A percentile compares a stretch with the other conserved stretches of the same genome.
phyloP scores from a whole-genome alignment of 2,113 vertebrate genomes.

The Clarias macrocephalus region DNA sequence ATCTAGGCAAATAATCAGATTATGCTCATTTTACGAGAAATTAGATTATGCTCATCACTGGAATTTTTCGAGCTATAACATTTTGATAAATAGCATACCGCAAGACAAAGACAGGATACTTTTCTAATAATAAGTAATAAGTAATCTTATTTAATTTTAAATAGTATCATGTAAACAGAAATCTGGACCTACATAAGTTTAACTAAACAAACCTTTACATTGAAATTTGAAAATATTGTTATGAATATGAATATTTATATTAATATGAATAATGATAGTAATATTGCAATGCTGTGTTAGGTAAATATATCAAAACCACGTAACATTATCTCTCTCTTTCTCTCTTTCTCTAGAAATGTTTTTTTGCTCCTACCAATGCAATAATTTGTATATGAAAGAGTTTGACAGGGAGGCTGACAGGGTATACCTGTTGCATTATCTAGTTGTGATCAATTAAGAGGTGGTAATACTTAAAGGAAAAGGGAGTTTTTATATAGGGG shows the following conservation, averaged over 20 bases:
- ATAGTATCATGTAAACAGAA: too few relatives aligned
- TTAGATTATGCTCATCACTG: neutral
- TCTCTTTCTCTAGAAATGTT: neutral
- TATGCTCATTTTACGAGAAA: neutral
- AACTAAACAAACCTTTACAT: too few relatives aligned
- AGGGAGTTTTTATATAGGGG: neutral
- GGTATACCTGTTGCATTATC: neutral
- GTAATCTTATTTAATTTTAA: too few relatives aligned
- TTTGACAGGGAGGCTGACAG: neutral
- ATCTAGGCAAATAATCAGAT: conserved; percentile 2
- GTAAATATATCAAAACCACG: too few relatives aligned
- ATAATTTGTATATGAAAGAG: neutral
- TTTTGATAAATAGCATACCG: neutral
- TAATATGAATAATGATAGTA: too few relatives aligned
- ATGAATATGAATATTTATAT: too few relatives aligned
- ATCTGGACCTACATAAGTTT: too few relatives aligned
- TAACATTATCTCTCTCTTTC: neutral
- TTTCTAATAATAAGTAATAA: neutral
- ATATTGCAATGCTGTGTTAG: too few relatives aligned
- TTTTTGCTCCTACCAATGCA: neutral
- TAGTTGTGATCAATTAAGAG: neutral
- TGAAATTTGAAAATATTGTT: too few relatives aligned
- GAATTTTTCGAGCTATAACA: too few relatives aligned
- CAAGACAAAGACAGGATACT: neutral
- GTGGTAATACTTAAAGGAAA: neutral